These are phyloP conservation scores for Onychostruthus taczanowskii DNA, from an alignment of 2,113 vertebrate species.

Conservation along the genomic window DNA sequence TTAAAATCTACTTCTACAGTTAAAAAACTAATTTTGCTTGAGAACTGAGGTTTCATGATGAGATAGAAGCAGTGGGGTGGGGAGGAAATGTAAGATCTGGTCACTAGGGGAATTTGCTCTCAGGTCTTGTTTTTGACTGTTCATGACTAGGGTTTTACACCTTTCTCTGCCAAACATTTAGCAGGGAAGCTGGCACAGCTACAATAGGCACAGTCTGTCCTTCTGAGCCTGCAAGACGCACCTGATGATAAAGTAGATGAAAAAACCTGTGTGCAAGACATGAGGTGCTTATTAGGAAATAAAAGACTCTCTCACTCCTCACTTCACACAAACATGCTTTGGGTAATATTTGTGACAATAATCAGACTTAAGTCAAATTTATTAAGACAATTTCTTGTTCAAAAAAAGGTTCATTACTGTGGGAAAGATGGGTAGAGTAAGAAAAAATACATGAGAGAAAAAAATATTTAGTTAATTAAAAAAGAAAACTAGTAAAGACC, in stretches of 20 bases:
- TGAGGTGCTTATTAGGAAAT: not conserved
- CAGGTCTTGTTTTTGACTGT: not conserved
- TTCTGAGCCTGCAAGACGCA: not conserved
- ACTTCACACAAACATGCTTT: not conserved
- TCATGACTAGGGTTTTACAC: not conserved
- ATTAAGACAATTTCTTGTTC: not conserved
- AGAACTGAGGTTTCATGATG: not conserved
- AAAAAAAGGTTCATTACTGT: not conserved
- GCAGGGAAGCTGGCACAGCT: slow-evolving; percentile 33
- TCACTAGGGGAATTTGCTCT: not conserved
- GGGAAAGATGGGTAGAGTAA: not conserved
- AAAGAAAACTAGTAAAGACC: not conserved
- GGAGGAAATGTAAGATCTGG: not conserved
- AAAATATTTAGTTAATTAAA: not conserved
- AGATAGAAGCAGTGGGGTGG: not conserved
- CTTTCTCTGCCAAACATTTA: slow-evolving; percentile 28
- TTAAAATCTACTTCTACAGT: not conserved
- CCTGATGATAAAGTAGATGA: not conserved
- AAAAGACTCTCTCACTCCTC: not conserved
- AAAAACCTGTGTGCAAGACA: not conserved
- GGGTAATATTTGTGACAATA: not conserved
- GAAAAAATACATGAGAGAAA: not conserved
- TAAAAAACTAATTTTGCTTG: not conserved
- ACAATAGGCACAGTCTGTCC: not conserved
- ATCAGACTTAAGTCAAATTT: not conserved